Base-by-base conservation (phyloP, 92 coral and sea anemone genomes). In the Anthopleura xanthogrammica region DNA sequence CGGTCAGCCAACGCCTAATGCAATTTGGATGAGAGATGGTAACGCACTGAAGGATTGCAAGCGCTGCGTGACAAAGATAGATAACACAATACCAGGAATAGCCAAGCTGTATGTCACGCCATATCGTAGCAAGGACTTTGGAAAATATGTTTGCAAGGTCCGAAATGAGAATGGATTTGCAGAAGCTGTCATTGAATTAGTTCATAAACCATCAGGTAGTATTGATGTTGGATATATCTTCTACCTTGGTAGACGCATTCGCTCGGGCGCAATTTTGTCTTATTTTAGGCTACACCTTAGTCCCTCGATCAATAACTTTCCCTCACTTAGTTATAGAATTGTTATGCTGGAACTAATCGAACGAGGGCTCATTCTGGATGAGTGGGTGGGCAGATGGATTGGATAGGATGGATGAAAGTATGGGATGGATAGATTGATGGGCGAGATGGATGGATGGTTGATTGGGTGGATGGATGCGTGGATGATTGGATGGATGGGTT, bases 31-130 rank as follows among this genome's bases (percentile, higher is more conserved):
- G 57, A 93, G 83, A 79, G 82, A 87, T 39, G 90, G 90, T 55
- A 74, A 84, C 72, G 20, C 88, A 52, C 77, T 65, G 29, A 76
- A 85, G 41, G 75, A 87, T 40, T 93, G 97, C 80, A 77, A 74
- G 58, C 79, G 79, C 56, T 93, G 97, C 70, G 91, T 93, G 48
- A 86, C 90, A 80, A 78, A 83, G 79, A 89, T 91, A 24, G 86
- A 87, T 60, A 83, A 92, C 85, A 41, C 72, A 2, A 68, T 84
- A 72, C 83, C 85, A 60, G 84, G 89, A 58, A 70, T 80, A 81
- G 86, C 93, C 75, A 82, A 81, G 83, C 82, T 93, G 79, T 88
- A 86, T 54, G 94, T 93, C 85, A 93, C 93, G 57, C 95, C 97
- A 8, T 93, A 82, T 72, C 89, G 90, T 46, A 85, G 85, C 60